Evolutionary conservation across 2,113 vertebrate genomes (phyloP).

Genomic region (Melanostigma gelatinosum): DNA sequence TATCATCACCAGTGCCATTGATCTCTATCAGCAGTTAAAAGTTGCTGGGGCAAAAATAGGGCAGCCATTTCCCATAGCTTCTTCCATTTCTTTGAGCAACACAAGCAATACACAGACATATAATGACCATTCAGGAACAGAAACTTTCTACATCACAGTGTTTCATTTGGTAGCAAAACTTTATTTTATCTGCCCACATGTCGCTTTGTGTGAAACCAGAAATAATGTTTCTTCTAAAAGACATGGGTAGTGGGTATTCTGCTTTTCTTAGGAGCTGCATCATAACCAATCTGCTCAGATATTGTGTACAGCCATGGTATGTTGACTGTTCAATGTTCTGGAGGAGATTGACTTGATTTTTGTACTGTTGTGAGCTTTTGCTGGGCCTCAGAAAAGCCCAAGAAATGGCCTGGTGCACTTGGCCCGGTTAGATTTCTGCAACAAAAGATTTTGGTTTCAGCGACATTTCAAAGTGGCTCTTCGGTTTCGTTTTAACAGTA

Average conservation of each 20-base stretch:
- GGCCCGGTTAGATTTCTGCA: not conserved
- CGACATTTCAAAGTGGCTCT: not conserved
- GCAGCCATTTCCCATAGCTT: conserved; percentile 55
- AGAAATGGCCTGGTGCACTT: not conserved
- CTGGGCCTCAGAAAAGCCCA: not conserved
- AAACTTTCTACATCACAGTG: conserved; percentile 27
- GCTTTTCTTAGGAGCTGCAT: conserved; percentile 20
- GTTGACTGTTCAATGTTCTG: not conserved
- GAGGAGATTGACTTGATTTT: not conserved
- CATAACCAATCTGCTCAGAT: not conserved
- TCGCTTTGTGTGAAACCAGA: conserved; percentile 38
- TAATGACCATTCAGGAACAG: conserved; percentile 44
- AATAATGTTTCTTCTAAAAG: conserved; percentile 31
- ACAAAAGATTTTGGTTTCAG: not conserved
- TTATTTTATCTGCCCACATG: conserved; percentile 57
- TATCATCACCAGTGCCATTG: conserved; percentile 80
- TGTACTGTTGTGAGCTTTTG: not conserved
- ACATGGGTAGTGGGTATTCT: conserved; percentile 6
- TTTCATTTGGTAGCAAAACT: conserved; percentile 42
- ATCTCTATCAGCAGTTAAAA: conserved; percentile 80
- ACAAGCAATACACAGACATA: conserved; percentile 45
- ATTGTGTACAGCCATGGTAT: not conserved
- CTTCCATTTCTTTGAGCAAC: conserved; percentile 58
- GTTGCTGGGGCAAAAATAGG: conserved; percentile 75
- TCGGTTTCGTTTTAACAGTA: not conserved